Percentiles rank a stretch among this genome's conserved stretches.
phyloP scores from a whole-genome alignment of 2,113 vertebrate genomes.

The human (Homo sapiens) region GRCh38 chr3:132472501-132473000 shows the following conservation, averaged over 20 bases:
- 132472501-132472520: slow-evolving; percentile 53
- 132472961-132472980: background rate
- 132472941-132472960: background rate
- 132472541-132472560: slow-evolving; percentile 95
- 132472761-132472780: slow-evolving; percentile 38
- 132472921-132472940: background rate
- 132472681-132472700: slow-evolving; percentile 30
- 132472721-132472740: slow-evolving; percentile 38
- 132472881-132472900: slow-evolving; percentile 25
- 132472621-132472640: slow-evolving; percentile 68
- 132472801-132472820: slow-evolving; percentile 72
- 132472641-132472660: slow-evolving; percentile 54
- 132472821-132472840: slow-evolving; percentile 49
- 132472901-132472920: background rate
- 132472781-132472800: slow-evolving; percentile 47
- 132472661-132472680: slow-evolving; percentile 42
- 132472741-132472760: slow-evolving; percentile 40
- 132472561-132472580: slow-evolving; percentile 98
- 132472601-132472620: slow-evolving; percentile 74
- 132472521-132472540: slow-evolving; percentile 85
- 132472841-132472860: slow-evolving; percentile 23
- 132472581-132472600: slow-evolving; percentile 68
- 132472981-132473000: background rate
- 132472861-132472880: slow-evolving; percentile 28
- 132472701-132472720: background rate